A percentile compares a stretch with the other conserved stretches of the same genome.
These are phyloP conservation scores for Phenganax subtilis DNA, from an alignment of 92 coral and sea anemone genomes.

Conservation along the genomic window DNA sequence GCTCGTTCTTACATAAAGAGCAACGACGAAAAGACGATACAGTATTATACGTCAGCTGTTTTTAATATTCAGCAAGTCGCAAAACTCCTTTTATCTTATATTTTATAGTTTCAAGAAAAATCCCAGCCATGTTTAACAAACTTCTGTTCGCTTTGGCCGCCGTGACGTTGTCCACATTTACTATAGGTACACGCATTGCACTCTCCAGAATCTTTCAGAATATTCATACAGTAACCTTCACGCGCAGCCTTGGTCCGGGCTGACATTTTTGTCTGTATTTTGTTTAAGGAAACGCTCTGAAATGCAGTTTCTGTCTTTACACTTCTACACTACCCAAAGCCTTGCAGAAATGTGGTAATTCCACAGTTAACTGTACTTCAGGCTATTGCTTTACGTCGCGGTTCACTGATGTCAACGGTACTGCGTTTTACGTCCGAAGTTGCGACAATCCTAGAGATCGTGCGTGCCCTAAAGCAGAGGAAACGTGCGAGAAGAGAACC, in stretches of 20 bases:
- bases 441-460: background rate
- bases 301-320: background rate
- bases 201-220: background rate
- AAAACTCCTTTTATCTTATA: too few species aligned
- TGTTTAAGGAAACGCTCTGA: background rate
- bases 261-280: background rate
- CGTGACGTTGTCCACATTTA: background rate
- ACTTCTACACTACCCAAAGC: background rate
- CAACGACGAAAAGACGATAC: too few species aligned
- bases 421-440: background rate
- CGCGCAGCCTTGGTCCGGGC: background rate
- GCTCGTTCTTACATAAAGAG: too few species aligned
- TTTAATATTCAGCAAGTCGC: too few species aligned
- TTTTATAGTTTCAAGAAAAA: background rate
- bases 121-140: background rate
- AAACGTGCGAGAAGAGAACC: background rate
- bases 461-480: background rate
- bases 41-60: too few species aligned
- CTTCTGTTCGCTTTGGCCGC: background rate
- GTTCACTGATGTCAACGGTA: background rate
- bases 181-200: background rate
- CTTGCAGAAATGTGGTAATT: background rate
- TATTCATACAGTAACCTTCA: background rate
- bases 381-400: background rate
- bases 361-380: background rate